Evolutionary conservation across 2,113 vertebrate genomes (phyloP).

Genomic region (Haemorhous mexicanus): DNA sequence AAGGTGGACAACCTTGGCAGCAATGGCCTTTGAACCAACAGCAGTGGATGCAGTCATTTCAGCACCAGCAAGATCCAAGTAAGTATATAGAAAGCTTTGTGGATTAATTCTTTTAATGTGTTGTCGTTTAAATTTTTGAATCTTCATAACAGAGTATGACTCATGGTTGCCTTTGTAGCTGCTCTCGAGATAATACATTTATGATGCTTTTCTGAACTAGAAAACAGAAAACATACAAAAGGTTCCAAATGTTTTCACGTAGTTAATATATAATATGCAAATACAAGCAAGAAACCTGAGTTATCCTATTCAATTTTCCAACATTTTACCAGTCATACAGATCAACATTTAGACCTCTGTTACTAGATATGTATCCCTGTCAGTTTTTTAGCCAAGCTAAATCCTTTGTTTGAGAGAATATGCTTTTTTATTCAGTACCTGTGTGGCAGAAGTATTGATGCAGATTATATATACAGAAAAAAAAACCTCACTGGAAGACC

Average conservation of each 20-base stretch:
- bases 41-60: slow-evolving; percentile 99
- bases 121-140: background rate
- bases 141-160: background rate
- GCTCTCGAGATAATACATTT: background rate
- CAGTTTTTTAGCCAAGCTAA: background rate
- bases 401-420: background rate
- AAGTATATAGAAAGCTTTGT: slow-evolving; percentile 63
- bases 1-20: slow-evolving; percentile 99
- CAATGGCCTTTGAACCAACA: slow-evolving; percentile 99
- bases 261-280: background rate
- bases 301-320: background rate
- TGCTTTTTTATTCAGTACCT: background rate
- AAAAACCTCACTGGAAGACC: background rate
- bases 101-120: background rate
- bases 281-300: background rate
- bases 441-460: background rate
- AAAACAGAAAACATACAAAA: background rate
- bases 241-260: background rate
- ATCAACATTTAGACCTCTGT: background rate
- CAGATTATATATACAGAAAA: background rate
- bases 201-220: background rate
- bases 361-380: background rate
- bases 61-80: slow-evolving; percentile 98
- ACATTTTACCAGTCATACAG: background rate
- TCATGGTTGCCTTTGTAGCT: background rate